Conservation (phyloP, 2,797 vertebrate genomes). For the Chelidonichthys spinosus region DNA sequence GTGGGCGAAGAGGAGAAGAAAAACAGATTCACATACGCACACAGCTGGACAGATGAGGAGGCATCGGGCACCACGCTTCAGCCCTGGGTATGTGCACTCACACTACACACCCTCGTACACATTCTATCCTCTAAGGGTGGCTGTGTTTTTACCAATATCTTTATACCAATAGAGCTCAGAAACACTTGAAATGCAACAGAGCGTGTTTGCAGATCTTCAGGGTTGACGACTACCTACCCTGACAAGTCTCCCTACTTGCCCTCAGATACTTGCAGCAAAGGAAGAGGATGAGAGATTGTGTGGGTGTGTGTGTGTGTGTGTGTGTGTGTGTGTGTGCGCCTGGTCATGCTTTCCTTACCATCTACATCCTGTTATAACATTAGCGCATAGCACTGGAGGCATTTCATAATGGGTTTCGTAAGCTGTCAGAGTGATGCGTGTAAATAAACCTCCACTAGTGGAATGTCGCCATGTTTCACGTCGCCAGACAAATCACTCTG, state of each 20-base stretch:
- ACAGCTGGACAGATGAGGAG: constrained; percentile 76
- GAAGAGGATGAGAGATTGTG: constrained; percentile 35
- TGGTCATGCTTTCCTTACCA: constrained; percentile 32
- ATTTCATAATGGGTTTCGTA: constrained; percentile 50
- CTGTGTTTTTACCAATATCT: constrained; percentile 30
- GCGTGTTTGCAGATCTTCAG: constrained; percentile 55
- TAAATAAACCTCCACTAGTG: constrained; percentile 50
- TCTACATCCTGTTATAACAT: constrained; percentile 24
- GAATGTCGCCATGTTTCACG: constrained; percentile 37
- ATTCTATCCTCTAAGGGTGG: constrained; percentile 19
- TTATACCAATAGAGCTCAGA: constrained; percentile 35
- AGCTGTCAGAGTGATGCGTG: constrained; percentile 52
- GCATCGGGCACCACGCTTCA: constrained; percentile 70
- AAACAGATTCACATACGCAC: constrained; percentile 50
- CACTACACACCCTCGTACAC: constrained; percentile 15
- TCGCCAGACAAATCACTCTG: constrained; percentile 21
- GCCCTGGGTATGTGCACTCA: constrained; percentile 74
- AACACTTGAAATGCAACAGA: constrained; percentile 59
- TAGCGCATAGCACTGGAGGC: constrained; percentile 35
- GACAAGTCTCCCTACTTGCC: constrained; percentile 75
- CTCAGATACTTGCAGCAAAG: constrained; percentile 61
- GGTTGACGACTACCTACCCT: constrained; percentile 67
- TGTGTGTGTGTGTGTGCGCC: constrained; percentile 11
- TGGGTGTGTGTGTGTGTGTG: constrained; percentile 21
- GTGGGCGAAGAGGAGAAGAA: constrained; percentile 53